Base-by-base conservation (phyloP, 2,888 invertebrate species). In the Bimastos eiseni region DNA sequence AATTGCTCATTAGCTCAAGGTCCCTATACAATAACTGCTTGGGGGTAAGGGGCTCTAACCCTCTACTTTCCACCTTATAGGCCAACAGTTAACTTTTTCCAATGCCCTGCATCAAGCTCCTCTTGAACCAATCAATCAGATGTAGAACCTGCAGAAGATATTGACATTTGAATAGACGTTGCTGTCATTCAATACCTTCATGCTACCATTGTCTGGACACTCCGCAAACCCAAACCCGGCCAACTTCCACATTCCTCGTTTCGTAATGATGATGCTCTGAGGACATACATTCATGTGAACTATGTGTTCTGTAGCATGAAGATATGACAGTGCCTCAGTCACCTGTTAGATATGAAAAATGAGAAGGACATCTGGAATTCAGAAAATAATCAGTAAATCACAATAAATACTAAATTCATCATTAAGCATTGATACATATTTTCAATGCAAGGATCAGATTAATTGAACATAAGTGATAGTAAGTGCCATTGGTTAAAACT, bases 201-300 rank as follows among this genome's bases (percentile, higher is more conserved):
- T 90, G 41, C 38, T 84, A 89, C 94, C 94, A 91, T 95, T 94
- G 90, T 89, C 83, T 38, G 93, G 93, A 96, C 96, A 95, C 97
- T 98, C 98, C 93, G 97, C 96, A 95, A 98, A 99, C 95, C 98
- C 98, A 92, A 99, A 96, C 41, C 99, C 98, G 90, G 97, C 97
- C 91, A 99, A 96, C 95, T 99, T 99, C 99, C 99, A 99, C 86
- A 98, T 97, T 92, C 98, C 98, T 91, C 97, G 96, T 95, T 97
- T 98, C 90, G 98, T 98, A 92, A 99, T 97, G 93, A 98, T 96
- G 93, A 99, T 97, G 93, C 97, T 97, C 93, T 97, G 97, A 4
- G 99, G 99, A 94, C 98, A 98, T 88, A 99, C 97, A 96, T 99
- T 99, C 94, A 98, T 97, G 95, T 99, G 99, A 92, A 99, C 96